Percentiles rank a stretch among this genome's conserved stretches.
Conservation (phyloP, 2,113 vertebrate species). For the Hydropotes inermis region DNA sequence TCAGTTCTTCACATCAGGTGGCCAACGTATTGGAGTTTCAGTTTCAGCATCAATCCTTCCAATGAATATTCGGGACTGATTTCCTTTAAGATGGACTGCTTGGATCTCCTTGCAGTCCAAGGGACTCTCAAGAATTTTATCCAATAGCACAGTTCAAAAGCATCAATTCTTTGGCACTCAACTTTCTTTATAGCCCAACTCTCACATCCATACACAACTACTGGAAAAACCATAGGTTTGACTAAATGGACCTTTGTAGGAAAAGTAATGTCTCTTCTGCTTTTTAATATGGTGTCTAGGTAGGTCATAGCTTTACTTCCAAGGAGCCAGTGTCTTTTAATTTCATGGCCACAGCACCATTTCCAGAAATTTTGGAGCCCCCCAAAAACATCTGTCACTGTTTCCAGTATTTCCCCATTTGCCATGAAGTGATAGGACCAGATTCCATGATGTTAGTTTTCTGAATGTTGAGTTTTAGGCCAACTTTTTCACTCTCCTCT, state of each 20-base stretch:
- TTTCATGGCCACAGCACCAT: neutral
- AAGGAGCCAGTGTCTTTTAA: neutral
- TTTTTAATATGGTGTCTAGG: neutral
- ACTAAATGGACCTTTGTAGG: neutral
- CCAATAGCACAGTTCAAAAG: neutral
- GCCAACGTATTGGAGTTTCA: neutral
- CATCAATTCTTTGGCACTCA: neutral
- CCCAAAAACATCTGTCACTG: neutral
- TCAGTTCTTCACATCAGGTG: neutral
- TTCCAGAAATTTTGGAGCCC: neutral
- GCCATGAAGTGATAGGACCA: neutral
- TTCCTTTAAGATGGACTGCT: neutral
- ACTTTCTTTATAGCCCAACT: neutral
- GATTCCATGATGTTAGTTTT: neutral
- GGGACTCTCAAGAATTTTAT: neutral
- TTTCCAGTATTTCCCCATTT: neutral
- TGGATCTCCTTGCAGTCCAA: neutral
- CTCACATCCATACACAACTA: neutral
- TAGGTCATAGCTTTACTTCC: neutral
- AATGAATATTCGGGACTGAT: neutral
- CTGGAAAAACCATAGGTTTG: neutral
- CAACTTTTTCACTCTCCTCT: neutral
- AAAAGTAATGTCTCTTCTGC: neutral
- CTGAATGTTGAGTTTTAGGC: neutral
- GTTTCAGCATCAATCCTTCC: neutral